Conservation (phyloP, 2,888 invertebrate species). For the Apeira syringaria region DNA sequence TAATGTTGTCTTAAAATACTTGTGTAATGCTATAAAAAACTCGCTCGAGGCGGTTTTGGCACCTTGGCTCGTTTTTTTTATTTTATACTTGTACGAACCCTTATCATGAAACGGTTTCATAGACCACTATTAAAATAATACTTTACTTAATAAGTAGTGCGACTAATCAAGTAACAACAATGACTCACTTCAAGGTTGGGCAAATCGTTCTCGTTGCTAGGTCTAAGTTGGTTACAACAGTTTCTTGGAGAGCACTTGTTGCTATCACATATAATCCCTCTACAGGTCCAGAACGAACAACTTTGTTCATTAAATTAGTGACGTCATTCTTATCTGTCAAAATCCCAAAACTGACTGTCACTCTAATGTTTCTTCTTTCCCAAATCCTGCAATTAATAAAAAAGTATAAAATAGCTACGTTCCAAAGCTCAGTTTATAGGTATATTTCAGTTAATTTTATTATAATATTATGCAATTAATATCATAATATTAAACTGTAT, state of each 20-base stretch:
- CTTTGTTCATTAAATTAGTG: conserved; percentile 2
- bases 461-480: not conserved
- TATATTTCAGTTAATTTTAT: not conserved
- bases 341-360: conserved; percentile 11
- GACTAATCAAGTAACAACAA: too few relatives aligned
- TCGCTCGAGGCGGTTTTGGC: too few relatives aligned
- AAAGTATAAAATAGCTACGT: too few relatives aligned
- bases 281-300: conserved; percentile 2
- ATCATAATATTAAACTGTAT: too few relatives aligned
- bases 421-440: too few relatives aligned
- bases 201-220: conserved; percentile 4
- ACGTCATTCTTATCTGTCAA: conserved; percentile 2
- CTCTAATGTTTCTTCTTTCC: conserved; percentile 21
- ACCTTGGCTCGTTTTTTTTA: too few relatives aligned
- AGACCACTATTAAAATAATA: too few relatives aligned
- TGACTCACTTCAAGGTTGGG: conserved; percentile 11
- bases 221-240: not conserved
- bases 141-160: too few relatives aligned
- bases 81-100: too few relatives aligned
- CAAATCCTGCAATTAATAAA: conserved; percentile 30
- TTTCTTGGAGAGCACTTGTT: not conserved
- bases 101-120: too few relatives aligned
- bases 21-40: too few relatives aligned
- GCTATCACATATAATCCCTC: conserved; percentile 9
- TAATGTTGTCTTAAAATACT: too few relatives aligned